Evolutionary conservation across 2,113 vertebrate genomes (phyloP).

Genomic region (Theristicus caerulescens): DNA sequence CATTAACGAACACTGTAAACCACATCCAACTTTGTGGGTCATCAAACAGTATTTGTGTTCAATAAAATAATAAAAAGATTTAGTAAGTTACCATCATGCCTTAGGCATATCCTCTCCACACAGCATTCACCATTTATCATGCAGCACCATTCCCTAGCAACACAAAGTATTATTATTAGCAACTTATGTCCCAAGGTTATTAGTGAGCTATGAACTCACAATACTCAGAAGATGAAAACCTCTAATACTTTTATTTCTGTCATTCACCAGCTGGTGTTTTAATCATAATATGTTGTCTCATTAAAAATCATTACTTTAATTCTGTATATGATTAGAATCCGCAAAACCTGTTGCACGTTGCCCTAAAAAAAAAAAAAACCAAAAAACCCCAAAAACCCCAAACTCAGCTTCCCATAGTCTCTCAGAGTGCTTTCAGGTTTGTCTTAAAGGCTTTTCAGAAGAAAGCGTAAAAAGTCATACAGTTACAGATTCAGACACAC

Average conservation of each 20-base stretch:
- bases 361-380: neutral
- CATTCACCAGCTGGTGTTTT: constrained; percentile 17
- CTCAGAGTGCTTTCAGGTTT: neutral
- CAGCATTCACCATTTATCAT: neutral
- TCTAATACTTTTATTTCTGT: constrained; percentile 12
- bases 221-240: neutral
- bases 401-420: neutral
- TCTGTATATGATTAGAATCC: neutral
- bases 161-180: constrained; percentile 12
- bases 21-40: neutral
- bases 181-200: constrained; percentile 5
- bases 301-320: constrained; percentile 32
- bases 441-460: neutral
- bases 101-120: neutral
- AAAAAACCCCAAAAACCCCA: too few relatives aligned
- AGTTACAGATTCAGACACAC: neutral
- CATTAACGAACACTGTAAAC: neutral
- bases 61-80: constrained; percentile 5
- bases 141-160: constrained; percentile 50
- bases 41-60: neutral
- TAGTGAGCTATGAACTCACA: neutral
- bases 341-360: neutral
- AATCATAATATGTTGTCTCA: neutral
- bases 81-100: neutral
- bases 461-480: rapidly evolving